Evolutionary conservation across 2,113 vertebrate genomes (phyloP).

Genomic region (Lepisosteus oculatus): DNA sequence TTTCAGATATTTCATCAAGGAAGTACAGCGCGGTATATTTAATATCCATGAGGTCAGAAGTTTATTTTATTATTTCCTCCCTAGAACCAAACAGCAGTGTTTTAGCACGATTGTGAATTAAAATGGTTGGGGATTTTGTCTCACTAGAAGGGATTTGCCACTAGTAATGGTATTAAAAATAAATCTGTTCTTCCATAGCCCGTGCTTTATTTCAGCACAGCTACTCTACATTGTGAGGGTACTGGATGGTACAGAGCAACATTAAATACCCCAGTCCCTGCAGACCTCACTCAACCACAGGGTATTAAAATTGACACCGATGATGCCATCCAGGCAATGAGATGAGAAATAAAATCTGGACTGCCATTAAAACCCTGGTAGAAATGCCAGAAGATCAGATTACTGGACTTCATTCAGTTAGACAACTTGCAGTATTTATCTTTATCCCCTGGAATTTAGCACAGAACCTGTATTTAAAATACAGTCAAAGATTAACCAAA

Average conservation of each 20-base stretch:
- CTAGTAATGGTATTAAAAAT: slow-evolving; percentile 55
- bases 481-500: slow-evolving; percentile 45
- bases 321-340: slow-evolving; percentile 30
- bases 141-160: slow-evolving; percentile 49
- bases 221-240: slow-evolving; percentile 2
- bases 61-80: no score
- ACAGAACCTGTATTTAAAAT: slow-evolving; percentile 36
- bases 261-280: slow-evolving; percentile 22
- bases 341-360: slow-evolving; percentile 33
- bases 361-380: slow-evolving; percentile 5
- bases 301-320: slow-evolving; percentile 41
- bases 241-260: slow-evolving; percentile 16
- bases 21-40: no score
- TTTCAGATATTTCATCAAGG: no score
- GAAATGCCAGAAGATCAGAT: slow-evolving; percentile 41
- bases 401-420: slow-evolving; percentile 39
- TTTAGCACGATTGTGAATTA: slow-evolving; percentile 32
- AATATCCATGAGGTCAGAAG: no score
- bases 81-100: no score
- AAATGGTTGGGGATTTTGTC: slow-evolving; percentile 49
- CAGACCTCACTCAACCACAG: slow-evolving; percentile 27
- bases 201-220: slow-evolving; percentile 41
- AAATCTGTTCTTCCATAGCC: slow-evolving; percentile 47
- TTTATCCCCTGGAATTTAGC: slow-evolving; percentile 21
- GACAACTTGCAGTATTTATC: slow-evolving; percentile 41